These are phyloP conservation scores for Homarus gammarus DNA, from an alignment of 2,888 invertebrate species.

Conservation along the genomic window DNA sequence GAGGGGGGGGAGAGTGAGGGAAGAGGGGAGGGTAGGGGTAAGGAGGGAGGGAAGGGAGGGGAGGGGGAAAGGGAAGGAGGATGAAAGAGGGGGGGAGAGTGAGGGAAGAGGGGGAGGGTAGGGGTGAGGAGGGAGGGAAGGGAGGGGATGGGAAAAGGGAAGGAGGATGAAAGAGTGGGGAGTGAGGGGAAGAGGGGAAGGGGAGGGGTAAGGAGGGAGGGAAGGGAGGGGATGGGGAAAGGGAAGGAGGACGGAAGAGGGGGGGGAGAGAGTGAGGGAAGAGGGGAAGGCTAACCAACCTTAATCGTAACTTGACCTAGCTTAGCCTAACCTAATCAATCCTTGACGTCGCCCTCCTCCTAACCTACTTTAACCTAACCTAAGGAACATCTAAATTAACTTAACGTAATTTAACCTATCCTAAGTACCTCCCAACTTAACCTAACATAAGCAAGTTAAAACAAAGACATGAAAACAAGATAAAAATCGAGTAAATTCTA, in stretches of 20 bases:
- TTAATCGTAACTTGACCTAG: no score
- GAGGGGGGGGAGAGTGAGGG: neutral
- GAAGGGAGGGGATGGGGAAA: neutral
- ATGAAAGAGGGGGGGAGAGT: neutral
- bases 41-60: neutral
- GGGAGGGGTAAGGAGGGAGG: neutral
- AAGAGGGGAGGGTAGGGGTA: neutral
- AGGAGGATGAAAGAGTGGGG: neutral
- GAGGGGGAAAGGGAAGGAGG: neutral
- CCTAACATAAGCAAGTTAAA: no score
- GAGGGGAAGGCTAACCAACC: no score
- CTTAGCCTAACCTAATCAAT: no score
- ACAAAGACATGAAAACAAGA: no score
- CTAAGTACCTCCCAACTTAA: no score
- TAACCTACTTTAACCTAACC: no score
- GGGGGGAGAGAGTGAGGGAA: neutral
- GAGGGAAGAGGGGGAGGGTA: neutral
- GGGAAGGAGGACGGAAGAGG: neutral
- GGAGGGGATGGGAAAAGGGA: neutral
- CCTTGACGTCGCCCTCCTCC: no score
- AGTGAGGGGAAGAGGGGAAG: neutral
- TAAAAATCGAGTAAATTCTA: no score
- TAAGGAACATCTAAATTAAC: no score
- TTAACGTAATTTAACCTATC: no score
- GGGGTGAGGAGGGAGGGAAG: no score